These are phyloP conservation scores for Merops nubicus DNA, from an alignment of 2,113 vertebrate genomes.

Conservation along the genomic window DNA sequence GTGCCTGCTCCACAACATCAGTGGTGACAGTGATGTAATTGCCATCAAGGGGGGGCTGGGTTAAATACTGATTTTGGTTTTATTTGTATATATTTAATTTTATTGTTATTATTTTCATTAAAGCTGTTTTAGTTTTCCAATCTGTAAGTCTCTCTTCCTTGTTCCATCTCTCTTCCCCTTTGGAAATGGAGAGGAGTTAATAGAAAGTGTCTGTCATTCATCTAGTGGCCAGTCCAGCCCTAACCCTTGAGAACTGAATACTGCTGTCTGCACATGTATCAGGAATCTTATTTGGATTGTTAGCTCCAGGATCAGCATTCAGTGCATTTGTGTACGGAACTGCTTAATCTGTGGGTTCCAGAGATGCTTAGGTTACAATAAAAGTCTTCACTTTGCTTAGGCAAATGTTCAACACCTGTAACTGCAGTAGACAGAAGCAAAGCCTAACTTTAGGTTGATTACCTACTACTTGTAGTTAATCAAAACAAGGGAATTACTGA, in stretches of 20 bases:
- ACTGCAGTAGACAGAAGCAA: not conserved
- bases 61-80: no score
- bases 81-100: no score
- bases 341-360: not conserved
- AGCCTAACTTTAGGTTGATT: not conserved
- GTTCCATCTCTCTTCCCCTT: no score
- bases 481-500: not conserved
- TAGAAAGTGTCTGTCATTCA: no score
- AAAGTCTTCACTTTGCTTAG: not conserved
- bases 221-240: no score
- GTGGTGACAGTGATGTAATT: no score
- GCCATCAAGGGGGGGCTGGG: no score
- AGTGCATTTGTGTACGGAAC: not conserved
- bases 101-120: no score
- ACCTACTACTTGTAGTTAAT: not conserved
- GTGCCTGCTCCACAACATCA: no score
- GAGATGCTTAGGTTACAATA: not conserved
- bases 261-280: rapidly evolving
- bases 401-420: not conserved
- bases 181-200: no score
- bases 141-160: no score
- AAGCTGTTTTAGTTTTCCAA: no score
- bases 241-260: not conserved
- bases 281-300: not conserved
- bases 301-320: not conserved